Evolutionary conservation across 2,113 vertebrate genomes (phyloP), one percentile per base, ranked within the genome.

Genomic region (Festucalex cinctus): DNA sequence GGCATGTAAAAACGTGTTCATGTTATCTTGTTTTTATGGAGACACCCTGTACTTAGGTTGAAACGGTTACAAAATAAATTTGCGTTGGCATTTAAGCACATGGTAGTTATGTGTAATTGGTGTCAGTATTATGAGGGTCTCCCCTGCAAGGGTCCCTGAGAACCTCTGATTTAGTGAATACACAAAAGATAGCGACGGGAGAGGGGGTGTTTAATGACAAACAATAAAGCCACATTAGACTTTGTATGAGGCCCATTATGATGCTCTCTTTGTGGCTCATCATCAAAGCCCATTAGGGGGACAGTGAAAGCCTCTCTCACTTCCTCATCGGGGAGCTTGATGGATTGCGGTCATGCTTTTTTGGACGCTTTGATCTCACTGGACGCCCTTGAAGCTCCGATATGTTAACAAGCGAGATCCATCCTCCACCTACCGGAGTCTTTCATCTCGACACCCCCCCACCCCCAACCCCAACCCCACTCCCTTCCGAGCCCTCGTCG

Each of bases 281-380:
- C 83, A 87, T 87, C 83, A 89, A 90, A 90, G 88, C 83, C 83
- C 75, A 85, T 85, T 85, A 85, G 76, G 80, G 80, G 69, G 78
- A 80, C 73, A 62, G 83, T 71, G 80, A 89, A 86, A 86, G 83
- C 70, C 79, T 65, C 76, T 71, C 71, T 81, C 78, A 87, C 75
- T 84, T 90, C 86, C 85, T 88, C 86, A 86, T 83, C 77, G 75
- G 74, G 66, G 77, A 78, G 66, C 74, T 79, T 78, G 83, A 82
- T 81, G 80, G 83, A 89, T 87, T 82, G 85, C 86, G 81, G 84
- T 76, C 78, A 71, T 70, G 84, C 78, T 81, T 85, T 82, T 85
- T 79, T 68, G 81, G 78, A 79, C 77, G 81, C 85, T 90, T 90
- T 89, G 86, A 90, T 89, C 88, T 86, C 66, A 5, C 32, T 68